A percentile compares a stretch with the other conserved stretches of the same genome.
These are phyloP conservation scores for Neotoma lepida DNA, from an alignment of 2,113 vertebrate species.

Conservation along the genomic window DNA sequence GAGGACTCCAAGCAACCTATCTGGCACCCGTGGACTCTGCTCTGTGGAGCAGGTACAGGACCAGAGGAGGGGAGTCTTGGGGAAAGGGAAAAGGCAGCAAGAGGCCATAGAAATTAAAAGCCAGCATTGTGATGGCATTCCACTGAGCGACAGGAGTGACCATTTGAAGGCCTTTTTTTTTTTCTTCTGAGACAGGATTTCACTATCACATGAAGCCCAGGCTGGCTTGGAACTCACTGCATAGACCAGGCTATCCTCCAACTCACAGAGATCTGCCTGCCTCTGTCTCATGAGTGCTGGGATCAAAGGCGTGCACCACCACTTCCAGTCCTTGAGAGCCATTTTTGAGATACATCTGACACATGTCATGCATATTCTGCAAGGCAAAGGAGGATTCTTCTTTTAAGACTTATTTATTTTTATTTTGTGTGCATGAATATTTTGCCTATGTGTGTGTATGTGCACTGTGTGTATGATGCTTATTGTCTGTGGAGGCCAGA, in stretches of 20 bases:
- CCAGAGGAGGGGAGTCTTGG: neutral
- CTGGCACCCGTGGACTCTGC: neutral
- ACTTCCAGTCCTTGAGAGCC: neutral
- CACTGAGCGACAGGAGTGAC: neutral
- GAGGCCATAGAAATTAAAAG: neutral
- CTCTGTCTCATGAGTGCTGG: neutral
- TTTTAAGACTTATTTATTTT: neutral
- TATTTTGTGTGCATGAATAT: neutral
- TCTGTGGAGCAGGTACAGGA: neutral
- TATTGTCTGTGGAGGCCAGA: neutral
- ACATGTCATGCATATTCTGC: neutral
- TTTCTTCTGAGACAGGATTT: neutral
- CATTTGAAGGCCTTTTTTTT: neutral
- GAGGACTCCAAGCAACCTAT: neutral
- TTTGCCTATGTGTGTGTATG: neutral
- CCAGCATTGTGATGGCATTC: neutral
- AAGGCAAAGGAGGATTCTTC: neutral
- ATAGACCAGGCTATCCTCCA: neutral
- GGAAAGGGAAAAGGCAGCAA: neutral
- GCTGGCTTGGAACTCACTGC: neutral
- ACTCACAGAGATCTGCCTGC: neutral
- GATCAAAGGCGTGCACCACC: neutral
- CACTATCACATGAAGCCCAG: neutral
- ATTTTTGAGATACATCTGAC: constrained; percentile 27
- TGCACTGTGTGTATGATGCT: neutral